phyloP scores from a whole-genome alignment of 2,113 vertebrate species.

The Cairina moschata region DNA sequence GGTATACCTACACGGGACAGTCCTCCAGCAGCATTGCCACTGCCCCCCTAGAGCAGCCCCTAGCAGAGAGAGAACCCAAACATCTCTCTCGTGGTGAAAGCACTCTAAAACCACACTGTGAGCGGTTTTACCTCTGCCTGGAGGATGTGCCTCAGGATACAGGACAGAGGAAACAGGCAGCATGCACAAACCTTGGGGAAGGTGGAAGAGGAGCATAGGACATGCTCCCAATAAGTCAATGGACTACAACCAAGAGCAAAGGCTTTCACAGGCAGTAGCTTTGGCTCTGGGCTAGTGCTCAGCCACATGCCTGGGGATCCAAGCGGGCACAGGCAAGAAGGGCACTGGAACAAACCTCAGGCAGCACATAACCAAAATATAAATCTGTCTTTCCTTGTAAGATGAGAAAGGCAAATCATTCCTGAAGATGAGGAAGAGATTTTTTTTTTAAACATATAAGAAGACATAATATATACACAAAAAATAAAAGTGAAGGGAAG shows the following conservation, averaged over 20 bases:
- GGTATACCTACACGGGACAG: too few species aligned
- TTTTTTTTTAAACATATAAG: neutral
- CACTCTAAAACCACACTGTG: too few species aligned
- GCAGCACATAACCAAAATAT: neutral
- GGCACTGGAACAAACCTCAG: neutral
- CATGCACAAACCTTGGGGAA: too few species aligned
- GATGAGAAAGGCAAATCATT: neutral
- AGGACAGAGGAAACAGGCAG: too few species aligned
- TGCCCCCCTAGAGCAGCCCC: too few species aligned
- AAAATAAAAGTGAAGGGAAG: neutral
- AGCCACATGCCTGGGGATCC: neutral
- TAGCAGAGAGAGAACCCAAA: too few species aligned
- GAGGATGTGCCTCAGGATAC: too few species aligned
- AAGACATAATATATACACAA: fast-evolving
- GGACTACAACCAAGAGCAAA: neutral
- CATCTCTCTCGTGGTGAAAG: too few species aligned
- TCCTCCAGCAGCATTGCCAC: too few species aligned
- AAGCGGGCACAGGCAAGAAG: neutral
- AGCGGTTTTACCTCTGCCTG: too few species aligned
- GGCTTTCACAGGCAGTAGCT: neutral
- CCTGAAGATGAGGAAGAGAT: neutral
- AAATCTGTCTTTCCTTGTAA: neutral
- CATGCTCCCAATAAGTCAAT: neutral
- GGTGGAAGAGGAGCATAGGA: too few species aligned
- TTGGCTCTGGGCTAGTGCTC: neutral